These are phyloP conservation scores for Trichogramma evanescens DNA, from an alignment of 2,888 invertebrate species.

Conservation along the genomic window DNA sequence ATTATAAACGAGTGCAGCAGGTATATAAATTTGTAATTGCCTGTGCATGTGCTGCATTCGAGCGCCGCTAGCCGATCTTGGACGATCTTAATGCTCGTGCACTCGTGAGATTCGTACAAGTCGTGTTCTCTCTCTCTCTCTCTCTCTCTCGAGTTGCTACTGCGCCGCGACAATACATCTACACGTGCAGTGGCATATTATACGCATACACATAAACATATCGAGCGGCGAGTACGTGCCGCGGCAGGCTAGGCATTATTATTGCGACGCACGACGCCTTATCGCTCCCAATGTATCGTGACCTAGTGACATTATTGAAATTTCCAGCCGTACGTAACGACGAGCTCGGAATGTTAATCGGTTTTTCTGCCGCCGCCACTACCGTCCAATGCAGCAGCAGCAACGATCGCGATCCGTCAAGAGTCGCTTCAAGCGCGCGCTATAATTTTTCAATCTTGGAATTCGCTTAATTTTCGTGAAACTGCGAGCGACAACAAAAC, in stretches of 20 bases:
- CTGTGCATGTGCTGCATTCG: no score
- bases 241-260: neutral
- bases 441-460: neutral
- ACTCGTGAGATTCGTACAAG: no score
- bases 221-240: neutral
- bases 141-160: no score
- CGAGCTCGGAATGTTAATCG: neutral
- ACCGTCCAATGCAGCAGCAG: neutral
- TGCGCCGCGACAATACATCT: no score
- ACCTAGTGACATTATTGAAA: conserved; percentile 18
- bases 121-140: no score
- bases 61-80: no score
- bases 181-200: conserved; percentile 28
- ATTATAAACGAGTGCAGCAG: no score
- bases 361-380: neutral
- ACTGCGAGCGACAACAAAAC: no score
- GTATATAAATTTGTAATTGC: no score
- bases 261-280: neutral
- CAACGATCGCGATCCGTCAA: neutral
- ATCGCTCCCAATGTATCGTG: conserved; percentile 7
- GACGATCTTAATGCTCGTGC: no score
- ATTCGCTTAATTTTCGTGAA: neutral
- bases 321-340: neutral
- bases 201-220: conserved; percentile 5
- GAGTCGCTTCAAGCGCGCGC: neutral